These are phyloP conservation scores for Noctua janthe DNA, from an alignment of 2,888 invertebrate genomes.

Conservation along the genomic window DNA sequence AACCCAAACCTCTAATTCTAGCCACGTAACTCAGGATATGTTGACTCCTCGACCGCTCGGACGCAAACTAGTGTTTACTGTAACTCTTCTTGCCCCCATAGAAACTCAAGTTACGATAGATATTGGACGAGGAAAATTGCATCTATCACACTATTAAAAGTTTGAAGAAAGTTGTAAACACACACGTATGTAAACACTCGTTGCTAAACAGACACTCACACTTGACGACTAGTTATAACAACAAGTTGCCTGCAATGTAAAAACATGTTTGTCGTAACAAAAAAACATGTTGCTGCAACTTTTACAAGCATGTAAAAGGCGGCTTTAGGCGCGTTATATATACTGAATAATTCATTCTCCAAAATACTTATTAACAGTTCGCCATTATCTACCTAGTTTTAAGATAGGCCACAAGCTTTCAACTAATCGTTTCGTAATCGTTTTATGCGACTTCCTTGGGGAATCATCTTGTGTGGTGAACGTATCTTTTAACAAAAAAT, in stretches of 20 bases:
- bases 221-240: background rate
- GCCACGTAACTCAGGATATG: background rate
- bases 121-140: background rate
- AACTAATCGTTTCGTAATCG: background rate
- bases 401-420: constrained; percentile 37
- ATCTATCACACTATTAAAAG: background rate
- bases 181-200: background rate
- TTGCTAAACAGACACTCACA: background rate
- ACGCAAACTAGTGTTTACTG: background rate
- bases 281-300: background rate
- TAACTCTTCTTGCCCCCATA: background rate
- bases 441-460: background rate
- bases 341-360: constrained; percentile 51
- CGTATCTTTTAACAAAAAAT: background rate
- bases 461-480: background rate
- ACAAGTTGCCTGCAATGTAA: background rate
- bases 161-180: background rate
- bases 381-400: constrained; percentile 28
- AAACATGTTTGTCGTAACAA: background rate
- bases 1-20: background rate
- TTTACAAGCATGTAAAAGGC: background rate
- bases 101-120: background rate
- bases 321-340: constrained; percentile 18
- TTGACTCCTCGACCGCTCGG: background rate
- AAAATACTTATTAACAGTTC: constrained; percentile 52